phyloP scores from a whole-genome alignment of 2,888 invertebrate genomes.

The Hydroisotoma schaefferi region DNA sequence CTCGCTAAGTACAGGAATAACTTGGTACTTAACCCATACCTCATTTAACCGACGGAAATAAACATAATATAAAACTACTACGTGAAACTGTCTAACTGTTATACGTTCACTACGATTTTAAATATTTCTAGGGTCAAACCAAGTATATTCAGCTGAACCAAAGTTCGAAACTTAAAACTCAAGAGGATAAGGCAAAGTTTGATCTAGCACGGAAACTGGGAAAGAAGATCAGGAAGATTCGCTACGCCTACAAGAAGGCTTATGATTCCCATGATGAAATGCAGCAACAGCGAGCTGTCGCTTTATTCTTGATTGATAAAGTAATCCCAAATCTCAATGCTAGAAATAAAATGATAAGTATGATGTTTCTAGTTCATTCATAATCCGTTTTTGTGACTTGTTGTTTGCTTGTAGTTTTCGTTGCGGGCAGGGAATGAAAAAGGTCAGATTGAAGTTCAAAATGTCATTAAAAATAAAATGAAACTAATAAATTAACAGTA shows the following conservation, averaged over 20 bases:
- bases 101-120: neutral
- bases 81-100: no score
- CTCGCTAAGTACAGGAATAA: conserved; percentile 4
- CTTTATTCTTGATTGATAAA: conserved; percentile 1
- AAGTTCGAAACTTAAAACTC: neutral
- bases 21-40: neutral
- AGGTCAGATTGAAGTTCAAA: neutral
- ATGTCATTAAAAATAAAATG: no score
- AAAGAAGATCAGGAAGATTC: neutral
- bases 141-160: conserved; percentile 3
- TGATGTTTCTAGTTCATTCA: no score
- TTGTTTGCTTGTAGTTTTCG: neutral
- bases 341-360: no score
- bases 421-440: conserved; percentile 5
- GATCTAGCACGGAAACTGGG: conserved; percentile 1
- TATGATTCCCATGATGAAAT: neutral
- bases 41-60: no score
- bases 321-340: no score
- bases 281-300: neutral
- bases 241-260: neutral
- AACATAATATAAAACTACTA: no score
- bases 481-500: no score
- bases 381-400: no score
- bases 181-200: neutral
- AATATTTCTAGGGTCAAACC: neutral